These are phyloP conservation scores for Luperina testacea DNA, from an alignment of 2,888 invertebrate genomes.

Conservation along the genomic window DNA sequence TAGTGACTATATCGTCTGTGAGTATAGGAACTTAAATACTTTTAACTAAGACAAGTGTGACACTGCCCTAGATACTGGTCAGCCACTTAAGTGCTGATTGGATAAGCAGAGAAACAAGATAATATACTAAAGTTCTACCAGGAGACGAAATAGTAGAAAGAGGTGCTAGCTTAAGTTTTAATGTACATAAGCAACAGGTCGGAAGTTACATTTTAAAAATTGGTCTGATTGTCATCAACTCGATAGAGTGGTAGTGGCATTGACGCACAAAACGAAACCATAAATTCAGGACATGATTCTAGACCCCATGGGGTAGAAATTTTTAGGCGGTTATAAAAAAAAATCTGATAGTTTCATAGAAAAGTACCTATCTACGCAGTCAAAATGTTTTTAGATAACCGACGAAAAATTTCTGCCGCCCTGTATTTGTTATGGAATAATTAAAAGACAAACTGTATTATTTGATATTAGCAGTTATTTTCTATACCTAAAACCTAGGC, in stretches of 20 bases:
- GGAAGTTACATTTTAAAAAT: background rate
- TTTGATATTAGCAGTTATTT: background rate
- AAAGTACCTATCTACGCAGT: too few species aligned
- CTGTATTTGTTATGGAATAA: background rate
- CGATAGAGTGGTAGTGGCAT: too few species aligned
- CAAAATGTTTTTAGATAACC: too few species aligned
- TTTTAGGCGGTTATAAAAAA: too few species aligned
- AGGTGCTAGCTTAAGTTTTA: background rate
- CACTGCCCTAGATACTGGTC: background rate
- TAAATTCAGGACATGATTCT: too few species aligned
- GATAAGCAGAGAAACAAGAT: background rate
- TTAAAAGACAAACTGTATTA: background rate
- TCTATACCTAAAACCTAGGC: background rate
- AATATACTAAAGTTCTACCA: background rate
- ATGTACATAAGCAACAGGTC: background rate
- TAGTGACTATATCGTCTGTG: constrained; percentile 76
- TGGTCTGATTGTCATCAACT: background rate
- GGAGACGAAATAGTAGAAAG: background rate
- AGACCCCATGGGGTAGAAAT: too few species aligned
- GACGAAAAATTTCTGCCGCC: too few species aligned
- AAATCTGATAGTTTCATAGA: too few species aligned
- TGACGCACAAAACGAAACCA: too few species aligned
- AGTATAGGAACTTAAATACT: constrained; percentile 50
- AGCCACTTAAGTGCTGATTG: background rate
- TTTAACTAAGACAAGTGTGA: background rate